These are phyloP conservation scores for Pharmacophagus antenor DNA, from an alignment of 2,888 invertebrate genomes.

Conservation along the genomic window DNA sequence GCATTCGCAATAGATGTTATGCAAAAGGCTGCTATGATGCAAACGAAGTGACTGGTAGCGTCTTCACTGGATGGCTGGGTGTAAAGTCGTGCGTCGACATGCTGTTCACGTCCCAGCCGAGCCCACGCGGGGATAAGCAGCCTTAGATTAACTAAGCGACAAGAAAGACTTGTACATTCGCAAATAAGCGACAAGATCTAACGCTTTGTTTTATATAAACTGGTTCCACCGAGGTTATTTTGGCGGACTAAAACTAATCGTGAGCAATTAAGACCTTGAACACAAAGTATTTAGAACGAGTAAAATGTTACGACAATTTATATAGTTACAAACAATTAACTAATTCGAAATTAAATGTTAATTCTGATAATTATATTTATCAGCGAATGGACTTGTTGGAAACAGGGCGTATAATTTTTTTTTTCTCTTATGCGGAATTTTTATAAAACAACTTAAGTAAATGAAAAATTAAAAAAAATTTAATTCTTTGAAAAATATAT, in stretches of 20 bases:
- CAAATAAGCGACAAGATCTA: constrained; percentile 46
- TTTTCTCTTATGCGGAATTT: too few relatives aligned
- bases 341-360: not conserved
- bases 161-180: constrained; percentile 57
- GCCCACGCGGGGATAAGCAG: constrained; percentile 45
- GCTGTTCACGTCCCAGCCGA: constrained; percentile 53
- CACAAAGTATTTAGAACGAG: constrained; percentile 14
- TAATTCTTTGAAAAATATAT: too few relatives aligned
- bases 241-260: constrained; percentile 28
- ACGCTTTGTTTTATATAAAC: constrained; percentile 39
- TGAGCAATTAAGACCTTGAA: constrained; percentile 28
- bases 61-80: constrained; percentile 49
- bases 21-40: constrained; percentile 62
- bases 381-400: too few relatives aligned
- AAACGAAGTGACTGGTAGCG: constrained; percentile 47
- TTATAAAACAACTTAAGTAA: too few relatives aligned
- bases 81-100: constrained; percentile 39
- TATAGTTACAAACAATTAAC: not conserved
- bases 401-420: too few relatives aligned
- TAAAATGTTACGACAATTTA: constrained; percentile 19
- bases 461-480: too few relatives aligned
- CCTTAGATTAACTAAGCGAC: constrained; percentile 61
- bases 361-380: not conserved
- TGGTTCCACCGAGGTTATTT: constrained; percentile 26
- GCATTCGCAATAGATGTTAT: constrained; percentile 63